Base-by-base conservation (phyloP, 2,113 vertebrate species). In the Scartelaos histophorus region DNA sequence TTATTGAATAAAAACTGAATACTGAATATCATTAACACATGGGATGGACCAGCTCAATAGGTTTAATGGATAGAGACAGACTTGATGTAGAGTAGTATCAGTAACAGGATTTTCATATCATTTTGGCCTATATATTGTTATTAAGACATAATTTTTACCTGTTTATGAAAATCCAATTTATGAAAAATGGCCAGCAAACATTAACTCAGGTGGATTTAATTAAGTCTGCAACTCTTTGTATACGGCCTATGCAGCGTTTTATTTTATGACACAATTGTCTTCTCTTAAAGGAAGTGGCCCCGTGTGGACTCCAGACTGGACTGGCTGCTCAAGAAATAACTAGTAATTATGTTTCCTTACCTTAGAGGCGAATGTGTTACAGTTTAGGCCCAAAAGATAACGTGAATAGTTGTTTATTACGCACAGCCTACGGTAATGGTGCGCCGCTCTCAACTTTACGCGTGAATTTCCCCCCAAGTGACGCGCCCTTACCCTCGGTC, bases 401-500 rank as follows among this genome's bases (percentile, higher is more conserved):
- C 10, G 7, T 11, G 38, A 15, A 13, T 7, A 21, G 53, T 21
- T 21, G 53, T 17, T 54, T 54, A 54, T 56, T 22, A 56, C 54
- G 3, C 54, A 56, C 47, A 3, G 24, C 12, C 12, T 58, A 58
- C 6, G 54, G 5, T 17, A 1, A 1, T 34, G 22, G 3, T 19
- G 29, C 35, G 29, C 49, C 22, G 22, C 25, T 29, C 34, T 5
- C 29, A 85, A 79, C 69, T 80, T 78, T 45, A 54, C 11, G 45
- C 25, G 47, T 29, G 58, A 35, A 25, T 67, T 29, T 45, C 56
- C 47, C 58, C 58, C 24, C 17, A 68, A 29, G 74, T 54, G 29
- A 35, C 65, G 80, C 82, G 80, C 85, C 85, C 89, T 92, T 82
- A 90, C 87, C 89, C 61, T 64, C 81, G 49, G 66, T 71, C 74